A percentile compares a stretch with the other conserved stretches of the same genome.
Evolutionary conservation across 2,888 invertebrate genomes (phyloP).

Genomic region (Drosophila pseudotakahashii): DNA sequence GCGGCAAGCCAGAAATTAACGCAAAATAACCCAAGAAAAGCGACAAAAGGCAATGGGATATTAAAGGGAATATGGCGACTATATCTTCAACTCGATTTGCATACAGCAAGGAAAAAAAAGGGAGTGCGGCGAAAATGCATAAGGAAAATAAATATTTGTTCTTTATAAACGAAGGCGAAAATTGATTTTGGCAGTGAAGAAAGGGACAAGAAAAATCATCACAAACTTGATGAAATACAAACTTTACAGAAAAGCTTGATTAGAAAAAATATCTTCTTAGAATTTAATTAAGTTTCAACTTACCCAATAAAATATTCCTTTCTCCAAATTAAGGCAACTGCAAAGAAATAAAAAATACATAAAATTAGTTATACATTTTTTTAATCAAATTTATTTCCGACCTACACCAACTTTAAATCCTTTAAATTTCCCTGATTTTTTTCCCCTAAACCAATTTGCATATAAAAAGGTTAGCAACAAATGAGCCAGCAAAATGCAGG

Average conservation of each 20-base stretch:
- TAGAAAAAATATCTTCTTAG: background rate
- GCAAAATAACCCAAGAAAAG: constrained; percentile 30
- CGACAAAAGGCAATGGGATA: constrained; percentile 28
- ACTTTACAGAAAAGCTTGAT: background rate
- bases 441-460: constrained; percentile 4
- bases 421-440: background rate
- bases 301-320: background rate
- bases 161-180: constrained; percentile 13
- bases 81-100: constrained; percentile 16
- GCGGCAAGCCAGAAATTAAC: constrained; percentile 31
- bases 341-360: background rate
- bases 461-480: constrained; percentile 21
- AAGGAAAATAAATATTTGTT: constrained; percentile 18
- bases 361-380: background rate
- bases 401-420: background rate
- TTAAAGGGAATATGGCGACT: constrained; percentile 17
- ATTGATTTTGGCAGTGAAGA: constrained; percentile 2
- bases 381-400: background rate
- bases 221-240: background rate
- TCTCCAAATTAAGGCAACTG: background rate
- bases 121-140: constrained; percentile 9
- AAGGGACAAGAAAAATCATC: background rate
- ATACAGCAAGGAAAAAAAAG: background rate
- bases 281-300: background rate
- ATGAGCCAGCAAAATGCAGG: constrained; percentile 7